These are phyloP conservation scores for Poecilia gillii DNA, from an alignment of 2,797 vertebrate genomes.

Conservation along the genomic window DNA sequence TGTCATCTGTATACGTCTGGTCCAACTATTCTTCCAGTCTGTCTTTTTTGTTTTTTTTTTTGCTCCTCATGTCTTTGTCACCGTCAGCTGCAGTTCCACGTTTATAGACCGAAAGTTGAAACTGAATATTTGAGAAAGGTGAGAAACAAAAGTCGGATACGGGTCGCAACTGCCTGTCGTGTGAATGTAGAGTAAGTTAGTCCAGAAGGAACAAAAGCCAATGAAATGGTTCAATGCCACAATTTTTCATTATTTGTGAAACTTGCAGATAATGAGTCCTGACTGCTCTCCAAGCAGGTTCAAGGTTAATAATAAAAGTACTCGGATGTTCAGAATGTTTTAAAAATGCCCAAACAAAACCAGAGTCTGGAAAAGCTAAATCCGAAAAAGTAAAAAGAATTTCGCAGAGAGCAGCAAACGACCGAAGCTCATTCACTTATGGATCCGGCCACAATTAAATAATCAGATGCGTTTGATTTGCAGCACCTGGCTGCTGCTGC, in stretches of 20 bases:
- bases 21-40: conserved; percentile 53
- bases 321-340: background rate
- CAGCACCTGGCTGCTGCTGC: background rate
- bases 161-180: background rate
- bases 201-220: background rate
- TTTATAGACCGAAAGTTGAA: background rate
- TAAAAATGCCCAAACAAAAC: background rate
- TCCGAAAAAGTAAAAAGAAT: background rate
- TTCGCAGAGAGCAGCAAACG: background rate
- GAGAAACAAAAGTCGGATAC: background rate
- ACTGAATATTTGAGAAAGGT: background rate
- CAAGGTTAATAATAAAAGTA: background rate
- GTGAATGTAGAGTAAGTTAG: background rate
- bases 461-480: background rate
- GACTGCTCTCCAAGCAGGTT: background rate
- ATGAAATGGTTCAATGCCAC: too few species aligned
- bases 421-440: background rate
- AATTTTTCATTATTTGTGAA: background rate
- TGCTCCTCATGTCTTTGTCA: conserved; percentile 14
- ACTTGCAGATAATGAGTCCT: background rate
- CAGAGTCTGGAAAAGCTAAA: background rate
- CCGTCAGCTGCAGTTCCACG: background rate
- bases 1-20: conserved; percentile 65
- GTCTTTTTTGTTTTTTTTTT: background rate
- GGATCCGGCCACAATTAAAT: background rate